Base-by-base conservation (phyloP, 2,797 vertebrate genomes). In the Pampus argenteus region DNA sequence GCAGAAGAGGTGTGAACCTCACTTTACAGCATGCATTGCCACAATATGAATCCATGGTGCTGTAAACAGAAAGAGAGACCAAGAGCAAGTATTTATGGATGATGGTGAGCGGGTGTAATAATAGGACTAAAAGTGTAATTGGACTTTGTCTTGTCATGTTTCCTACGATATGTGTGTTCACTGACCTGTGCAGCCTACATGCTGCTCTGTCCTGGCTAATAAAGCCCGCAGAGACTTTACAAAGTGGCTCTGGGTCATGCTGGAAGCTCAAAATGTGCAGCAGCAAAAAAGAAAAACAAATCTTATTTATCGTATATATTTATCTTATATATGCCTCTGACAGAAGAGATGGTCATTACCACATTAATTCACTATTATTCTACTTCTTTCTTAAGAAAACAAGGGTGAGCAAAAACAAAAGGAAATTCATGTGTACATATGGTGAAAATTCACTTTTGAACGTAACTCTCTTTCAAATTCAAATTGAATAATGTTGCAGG, bases 401-500 rank as follows among this genome's bases (percentile, higher is more conserved):
- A 34, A 9, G 31, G 31, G 9, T 9, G 10, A 34, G 31, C 9
- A 34, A 34, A 34, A 9, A n/a, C n/a, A n/a, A 10, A 34, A 9
- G 31, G 9, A 34, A 34, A 34, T n/a, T n/a, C n/a, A n/a, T n/a
- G 44, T 26, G 22, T 45, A 66, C 1, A n/a, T 1, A 17, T 26
- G 3, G 13, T 42, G 38, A 31, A 18, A 23, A 50, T 49, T 42
- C 23, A n/a, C 11, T 28, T 18, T 28, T 18, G 38, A 44, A 44
- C 49, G 54, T 44, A 29, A 29, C 28, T 29, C 3, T 29, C 8
- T 29, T 29, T 29, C 1, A 34, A 40, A 40, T 40, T 40, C 17
- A 18, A 42, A 42, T 42, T 40, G 7, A 6, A 18, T 44, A 18
- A 44, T 78, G 3, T 78, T 9, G 0, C 69, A 99, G 98, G 91